Percentiles rank a stretch among this genome's conserved stretches.
phyloP scores from a whole-genome alignment of 2,113 vertebrate genomes.

The Macquaria ambigua region DNA sequence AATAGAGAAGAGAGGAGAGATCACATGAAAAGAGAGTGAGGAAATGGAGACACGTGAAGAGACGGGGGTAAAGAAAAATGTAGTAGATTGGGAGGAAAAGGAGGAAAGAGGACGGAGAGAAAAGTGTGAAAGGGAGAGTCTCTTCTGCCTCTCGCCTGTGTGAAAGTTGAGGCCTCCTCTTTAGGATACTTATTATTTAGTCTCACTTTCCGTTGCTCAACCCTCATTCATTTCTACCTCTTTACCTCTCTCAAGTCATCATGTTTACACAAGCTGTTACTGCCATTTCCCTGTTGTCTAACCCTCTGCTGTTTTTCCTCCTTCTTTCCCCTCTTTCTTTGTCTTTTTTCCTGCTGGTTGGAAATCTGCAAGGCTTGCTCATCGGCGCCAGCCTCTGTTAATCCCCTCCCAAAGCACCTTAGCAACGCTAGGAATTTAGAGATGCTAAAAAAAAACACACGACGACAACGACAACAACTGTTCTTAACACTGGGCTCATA shows the following conservation, averaged over 20 bases:
- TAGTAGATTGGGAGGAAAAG: background rate
- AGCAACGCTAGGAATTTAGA: constrained; percentile 85
- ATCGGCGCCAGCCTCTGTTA: constrained; percentile 85
- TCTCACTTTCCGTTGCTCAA: constrained; percentile 56
- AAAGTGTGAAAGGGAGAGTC: constrained; percentile 9
- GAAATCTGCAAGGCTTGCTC: constrained; percentile 84
- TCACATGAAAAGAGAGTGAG: constrained; percentile 29
- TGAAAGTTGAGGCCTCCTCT: constrained; percentile 64
- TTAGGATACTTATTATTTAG: constrained; percentile 63
- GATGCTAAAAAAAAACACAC: constrained; percentile 80
- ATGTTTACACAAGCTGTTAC: constrained; percentile 80
- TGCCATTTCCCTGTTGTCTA: constrained; percentile 77
- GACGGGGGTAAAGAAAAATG: background rate
- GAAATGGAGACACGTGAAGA: constrained; percentile 24
- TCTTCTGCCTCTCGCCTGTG: constrained; percentile 10
- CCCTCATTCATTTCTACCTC: constrained; percentile 60
- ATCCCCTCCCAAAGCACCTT: constrained; percentile 86
- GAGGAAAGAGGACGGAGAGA: background rate
- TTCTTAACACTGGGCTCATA: constrained; percentile 82
- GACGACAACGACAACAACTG: constrained; percentile 79
- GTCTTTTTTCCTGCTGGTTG: constrained; percentile 76
- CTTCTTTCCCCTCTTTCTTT: constrained; percentile 76
- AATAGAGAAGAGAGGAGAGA: constrained; percentile 44
- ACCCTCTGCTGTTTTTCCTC: constrained; percentile 75
- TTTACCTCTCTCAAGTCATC: constrained; percentile 79